Conservation (phyloP, 2,888 invertebrate species). For the Carpatolechia fugitivella region DNA sequence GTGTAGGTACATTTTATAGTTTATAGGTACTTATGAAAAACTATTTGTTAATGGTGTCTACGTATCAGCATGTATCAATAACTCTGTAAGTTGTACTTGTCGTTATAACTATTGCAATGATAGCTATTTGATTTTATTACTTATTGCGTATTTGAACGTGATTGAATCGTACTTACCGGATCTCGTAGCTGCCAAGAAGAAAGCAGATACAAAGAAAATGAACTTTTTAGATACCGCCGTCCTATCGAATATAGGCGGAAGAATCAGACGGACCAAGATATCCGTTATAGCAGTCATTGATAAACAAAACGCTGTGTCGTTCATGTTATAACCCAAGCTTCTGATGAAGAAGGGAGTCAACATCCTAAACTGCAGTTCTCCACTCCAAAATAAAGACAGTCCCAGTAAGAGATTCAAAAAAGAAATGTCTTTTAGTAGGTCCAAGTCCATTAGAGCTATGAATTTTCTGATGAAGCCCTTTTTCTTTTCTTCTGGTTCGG, state of each 20-base stretch:
- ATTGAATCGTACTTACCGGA: constrained; percentile 84
- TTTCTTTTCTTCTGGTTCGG: constrained; percentile 47
- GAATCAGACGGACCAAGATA: constrained; percentile 83
- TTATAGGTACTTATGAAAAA: too few species aligned
- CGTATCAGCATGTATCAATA: too few species aligned
- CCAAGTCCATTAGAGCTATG: constrained; percentile 84
- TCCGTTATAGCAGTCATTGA: constrained; percentile 88
- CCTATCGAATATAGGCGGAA: constrained; percentile 87
- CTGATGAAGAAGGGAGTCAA: constrained; percentile 84
- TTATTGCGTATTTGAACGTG: too few species aligned
- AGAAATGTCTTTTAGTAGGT: constrained; percentile 84
- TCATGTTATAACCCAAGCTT: constrained; percentile 80
- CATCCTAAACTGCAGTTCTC: constrained; percentile 87
- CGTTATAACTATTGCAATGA: too few species aligned
- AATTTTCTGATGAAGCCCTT: constrained; percentile 77
- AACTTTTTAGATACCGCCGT: constrained; percentile 83
- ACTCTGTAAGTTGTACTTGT: too few species aligned
- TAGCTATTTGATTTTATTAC: too few species aligned
- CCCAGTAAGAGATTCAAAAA: constrained; percentile 86
- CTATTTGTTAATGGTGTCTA: too few species aligned
- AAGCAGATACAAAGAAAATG: constrained; percentile 84
- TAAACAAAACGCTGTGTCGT: constrained; percentile 85
- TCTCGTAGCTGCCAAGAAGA: constrained; percentile 85
- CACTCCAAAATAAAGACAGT: constrained; percentile 85
- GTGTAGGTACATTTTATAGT: too few species aligned